Conservation (phyloP, 2,888 invertebrate genomes). For the Resseliella maxima region DNA sequence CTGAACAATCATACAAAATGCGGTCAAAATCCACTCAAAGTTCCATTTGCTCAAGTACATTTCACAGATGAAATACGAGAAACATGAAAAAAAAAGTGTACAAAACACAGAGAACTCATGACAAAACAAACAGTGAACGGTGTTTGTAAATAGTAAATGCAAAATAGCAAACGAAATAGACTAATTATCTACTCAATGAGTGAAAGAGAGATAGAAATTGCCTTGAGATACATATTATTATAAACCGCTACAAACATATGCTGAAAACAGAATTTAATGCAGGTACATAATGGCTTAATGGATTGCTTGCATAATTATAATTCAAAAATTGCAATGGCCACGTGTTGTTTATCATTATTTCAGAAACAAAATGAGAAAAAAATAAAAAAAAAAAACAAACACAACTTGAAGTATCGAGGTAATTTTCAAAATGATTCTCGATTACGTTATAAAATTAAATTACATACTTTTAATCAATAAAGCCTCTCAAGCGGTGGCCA, state of each 20-base stretch:
- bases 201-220: too few relatives aligned
- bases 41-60: conserved; percentile 11
- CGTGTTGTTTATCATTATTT: neutral
- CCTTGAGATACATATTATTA: neutral
- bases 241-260: too few relatives aligned
- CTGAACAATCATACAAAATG: neutral
- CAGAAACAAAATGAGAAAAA: too few relatives aligned
- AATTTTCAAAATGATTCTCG: conserved; percentile 19
- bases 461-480: neutral
- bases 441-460: conserved; percentile 12
- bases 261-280: too few relatives aligned
- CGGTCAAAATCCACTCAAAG: neutral
- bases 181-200: too few relatives aligned
- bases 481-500: neutral
- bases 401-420: neutral
- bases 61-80: neutral
- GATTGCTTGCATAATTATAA: conserved; percentile 12
- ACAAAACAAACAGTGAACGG: neutral
- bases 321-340: neutral
- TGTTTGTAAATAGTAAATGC: too few relatives aligned
- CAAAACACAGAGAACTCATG: neutral
- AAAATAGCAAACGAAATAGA: neutral
- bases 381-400: neutral
- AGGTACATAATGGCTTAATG: too few relatives aligned
- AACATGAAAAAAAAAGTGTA: neutral